A percentile compares a stretch with the other conserved stretches of the same genome.
Evolutionary conservation across 37 sponge, comb jelly and placozoan genomes (phyloP).

Genomic region (Theonella swinhoei): DNA sequence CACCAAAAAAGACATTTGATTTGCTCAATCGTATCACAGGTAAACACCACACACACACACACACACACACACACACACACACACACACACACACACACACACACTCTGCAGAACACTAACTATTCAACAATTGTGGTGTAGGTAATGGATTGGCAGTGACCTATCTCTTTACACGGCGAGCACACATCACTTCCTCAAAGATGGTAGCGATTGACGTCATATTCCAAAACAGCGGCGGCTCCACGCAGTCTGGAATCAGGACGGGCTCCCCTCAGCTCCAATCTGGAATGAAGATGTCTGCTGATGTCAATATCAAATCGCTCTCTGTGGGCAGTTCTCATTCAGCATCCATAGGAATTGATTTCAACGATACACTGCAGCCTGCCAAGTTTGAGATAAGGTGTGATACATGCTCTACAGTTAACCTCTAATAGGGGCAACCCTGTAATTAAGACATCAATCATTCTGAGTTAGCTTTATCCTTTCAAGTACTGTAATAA

Average conservation of each 20-base stretch:
- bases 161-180: conserved; percentile 69
- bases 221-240: conserved; percentile 66
- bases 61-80: conserved; percentile 9
- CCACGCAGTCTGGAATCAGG: conserved; percentile 40
- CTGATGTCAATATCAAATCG: conserved; percentile 15
- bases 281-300: conserved; percentile 74
- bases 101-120: not conserved
- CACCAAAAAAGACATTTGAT: conserved; percentile 53
- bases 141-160: conserved; percentile 64
- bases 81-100: not conserved
- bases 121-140: not conserved
- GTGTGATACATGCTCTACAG: too few relatives aligned
- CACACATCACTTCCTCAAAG: conserved; percentile 72
- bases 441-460: not conserved
- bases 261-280: conserved; percentile 61
- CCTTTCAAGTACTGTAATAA: not conserved
- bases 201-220: conserved; percentile 79
- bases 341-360: conserved; percentile 73
- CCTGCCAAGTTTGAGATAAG: conserved; percentile 94
- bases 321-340: conserved; percentile 59
- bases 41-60: not conserved
- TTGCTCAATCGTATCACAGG: conserved; percentile 77
- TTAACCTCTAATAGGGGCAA: not conserved
- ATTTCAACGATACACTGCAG: conserved; percentile 96
- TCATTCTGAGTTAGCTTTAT: not conserved